Percentiles rank a stretch among this genome's conserved stretches.
Conservation (phyloP, 2,113 vertebrate species). For the Artemisiospiza belli region DNA sequence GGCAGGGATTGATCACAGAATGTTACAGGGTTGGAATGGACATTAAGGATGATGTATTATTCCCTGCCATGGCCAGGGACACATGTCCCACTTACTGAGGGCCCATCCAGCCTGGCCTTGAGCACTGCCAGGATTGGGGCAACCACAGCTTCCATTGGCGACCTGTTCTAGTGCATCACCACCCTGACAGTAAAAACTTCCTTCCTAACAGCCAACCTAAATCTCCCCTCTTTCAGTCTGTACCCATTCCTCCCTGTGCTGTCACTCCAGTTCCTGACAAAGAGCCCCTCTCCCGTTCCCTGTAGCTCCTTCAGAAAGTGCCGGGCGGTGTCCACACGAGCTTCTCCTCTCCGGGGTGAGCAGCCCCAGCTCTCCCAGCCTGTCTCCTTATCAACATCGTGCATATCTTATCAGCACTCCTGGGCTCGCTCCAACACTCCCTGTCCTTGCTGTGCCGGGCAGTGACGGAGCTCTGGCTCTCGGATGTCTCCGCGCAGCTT, state of each 20-base stretch:
- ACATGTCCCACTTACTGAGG: neutral
- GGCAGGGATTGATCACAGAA: neutral
- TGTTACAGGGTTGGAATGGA: neutral
- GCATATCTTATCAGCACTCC: neutral
- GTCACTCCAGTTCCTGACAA: neutral
- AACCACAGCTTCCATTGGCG: neutral
- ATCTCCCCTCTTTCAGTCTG: neutral
- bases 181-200: neutral
- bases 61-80: neutral
- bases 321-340: neutral
- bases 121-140: neutral
- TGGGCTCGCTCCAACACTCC: neutral
- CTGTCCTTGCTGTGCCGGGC: fast-evolving
- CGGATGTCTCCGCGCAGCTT: neutral
- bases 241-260: neutral
- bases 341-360: neutral
- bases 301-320: neutral
- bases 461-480: neutral
- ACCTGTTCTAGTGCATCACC: neutral
- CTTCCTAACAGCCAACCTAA: neutral
- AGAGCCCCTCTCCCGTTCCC: neutral
- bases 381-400: neutral
- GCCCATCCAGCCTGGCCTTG: neutral
- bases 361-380: neutral
- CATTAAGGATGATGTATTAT: neutral